These are phyloP conservation scores for Styela plicata DNA, from an alignment of 23 tunicate species.

Conservation along the genomic window DNA sequence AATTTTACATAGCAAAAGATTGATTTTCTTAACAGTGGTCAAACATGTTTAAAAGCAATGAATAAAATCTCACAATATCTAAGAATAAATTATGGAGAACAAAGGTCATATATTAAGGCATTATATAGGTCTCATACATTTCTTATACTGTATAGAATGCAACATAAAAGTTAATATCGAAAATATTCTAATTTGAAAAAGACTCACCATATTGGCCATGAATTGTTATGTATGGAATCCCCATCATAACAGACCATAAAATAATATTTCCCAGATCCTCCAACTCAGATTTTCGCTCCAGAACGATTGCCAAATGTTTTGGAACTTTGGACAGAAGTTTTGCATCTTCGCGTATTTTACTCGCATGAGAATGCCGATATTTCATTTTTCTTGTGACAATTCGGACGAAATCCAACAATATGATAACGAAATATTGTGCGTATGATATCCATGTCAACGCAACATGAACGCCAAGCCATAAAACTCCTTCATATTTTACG, in stretches of 20 bases:
- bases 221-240: constrained; percentile 30
- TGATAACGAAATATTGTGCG: constrained; percentile 4
- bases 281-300: constrained; percentile 20
- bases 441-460: constrained; percentile 12
- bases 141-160: no score
- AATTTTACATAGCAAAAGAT: no score
- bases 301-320: constrained; percentile 17
- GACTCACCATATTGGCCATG: constrained; percentile 21
- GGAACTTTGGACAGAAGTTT: constrained; percentile 24
- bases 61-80: no score
- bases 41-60: no score
- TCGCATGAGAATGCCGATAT: background rate
- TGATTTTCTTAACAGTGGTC: no score
- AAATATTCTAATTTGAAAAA: background rate
- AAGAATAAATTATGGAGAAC: no score
- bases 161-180: no score
- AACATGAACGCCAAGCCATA: constrained; percentile 21
- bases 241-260: constrained; percentile 26
- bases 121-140: no score
- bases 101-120: no score
- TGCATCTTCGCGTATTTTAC: constrained; percentile 20
- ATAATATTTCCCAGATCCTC: constrained; percentile 13
- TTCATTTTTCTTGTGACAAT: constrained; percentile 6
- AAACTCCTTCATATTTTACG: constrained; percentile 14
- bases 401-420: constrained; percentile 6